These are phyloP conservation scores for Laodelphax striatellus DNA, from an alignment of 1,140 invertebrate genomes.

Conservation along the genomic window DNA sequence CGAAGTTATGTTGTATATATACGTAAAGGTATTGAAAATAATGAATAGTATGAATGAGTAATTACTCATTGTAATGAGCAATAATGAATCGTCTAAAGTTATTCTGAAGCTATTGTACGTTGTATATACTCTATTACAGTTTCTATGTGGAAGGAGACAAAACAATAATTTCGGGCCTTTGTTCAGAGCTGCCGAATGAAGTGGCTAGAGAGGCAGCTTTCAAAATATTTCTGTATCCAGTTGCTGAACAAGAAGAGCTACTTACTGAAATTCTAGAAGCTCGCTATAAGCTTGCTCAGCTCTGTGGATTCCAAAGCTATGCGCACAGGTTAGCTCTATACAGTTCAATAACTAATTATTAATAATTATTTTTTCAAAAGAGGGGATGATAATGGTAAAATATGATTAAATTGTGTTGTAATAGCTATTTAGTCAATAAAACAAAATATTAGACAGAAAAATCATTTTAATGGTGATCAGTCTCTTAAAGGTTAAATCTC, in stretches of 20 bases:
- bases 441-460: too few species aligned
- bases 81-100: too few species aligned
- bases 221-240: constrained; percentile 70
- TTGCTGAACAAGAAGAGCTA: constrained; percentile 61
- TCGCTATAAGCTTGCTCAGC: constrained; percentile 61
- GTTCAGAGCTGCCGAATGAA: constrained; percentile 68
- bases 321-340: constrained; percentile 53
- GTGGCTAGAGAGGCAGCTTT: constrained; percentile 80
- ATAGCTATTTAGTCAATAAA: too few species aligned
- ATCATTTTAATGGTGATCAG: too few species aligned
- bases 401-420: too few species aligned
- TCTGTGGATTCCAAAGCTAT: constrained; percentile 81
- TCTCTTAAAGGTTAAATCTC: too few species aligned
- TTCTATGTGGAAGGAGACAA: constrained; percentile 61
- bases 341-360: neutral
- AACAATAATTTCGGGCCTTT: constrained; percentile 62
- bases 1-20: too few species aligned
- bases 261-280: constrained; percentile 58
- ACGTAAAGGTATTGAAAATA: too few species aligned
- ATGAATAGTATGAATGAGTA: too few species aligned
- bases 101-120: too few species aligned
- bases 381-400: too few species aligned
- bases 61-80: too few species aligned
- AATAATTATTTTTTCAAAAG: neutral
- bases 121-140: constrained; percentile 39